Evolutionary conservation across 2,888 invertebrate species (phyloP), one percentile per base, ranked within the genome.

Genomic region (Gymnocheta viridis): DNA sequence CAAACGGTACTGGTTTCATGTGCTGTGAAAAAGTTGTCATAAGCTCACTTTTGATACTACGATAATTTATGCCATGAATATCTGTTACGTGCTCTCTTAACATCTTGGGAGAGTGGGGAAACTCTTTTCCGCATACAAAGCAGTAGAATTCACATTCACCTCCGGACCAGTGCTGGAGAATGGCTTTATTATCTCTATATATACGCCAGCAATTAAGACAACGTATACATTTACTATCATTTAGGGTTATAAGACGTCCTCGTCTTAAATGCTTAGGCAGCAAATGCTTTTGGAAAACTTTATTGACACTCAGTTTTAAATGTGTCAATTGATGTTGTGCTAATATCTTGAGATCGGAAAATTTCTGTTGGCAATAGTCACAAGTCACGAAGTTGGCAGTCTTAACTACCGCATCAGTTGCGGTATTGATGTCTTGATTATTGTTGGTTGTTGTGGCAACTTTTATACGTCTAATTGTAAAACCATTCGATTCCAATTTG

Each of bases 201-300:
- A 89, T 80, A 17, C 88, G 88, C 88, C 88, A 89, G 79, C 90
- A 90, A 66, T 89, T 90, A 4, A 89, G 77, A 73, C 90, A 90
- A 9, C 89, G 88, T 81, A 89, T 88, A 56, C 87, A 88, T 77
- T 89, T 88, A 29, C 86, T 87, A 27, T 87, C 85, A 7, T 87
- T 87, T 5, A 88, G 64, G 9, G 82, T 82, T 54, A 89, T 88
- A 10, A 89, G 82, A 2, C 88, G 88, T 2, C 89, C 89, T 0
- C 88, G 87, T 12, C 89, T 87, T 32, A 86, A 49, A 14, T 84
- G 54, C 56, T 88, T 89, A 4, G 87, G 86, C 32, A 89, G 80
- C 22, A 83, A 85, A 66, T 87, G 86, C 17, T 85, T 87, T 41
- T 87, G 86, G 29, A 87, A 88, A 3, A 89, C 82, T 78, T 87